Evolutionary conservation across 64 coral and sea anemone genomes (phyloP).

Genomic region (Porites australiensis): DNA sequence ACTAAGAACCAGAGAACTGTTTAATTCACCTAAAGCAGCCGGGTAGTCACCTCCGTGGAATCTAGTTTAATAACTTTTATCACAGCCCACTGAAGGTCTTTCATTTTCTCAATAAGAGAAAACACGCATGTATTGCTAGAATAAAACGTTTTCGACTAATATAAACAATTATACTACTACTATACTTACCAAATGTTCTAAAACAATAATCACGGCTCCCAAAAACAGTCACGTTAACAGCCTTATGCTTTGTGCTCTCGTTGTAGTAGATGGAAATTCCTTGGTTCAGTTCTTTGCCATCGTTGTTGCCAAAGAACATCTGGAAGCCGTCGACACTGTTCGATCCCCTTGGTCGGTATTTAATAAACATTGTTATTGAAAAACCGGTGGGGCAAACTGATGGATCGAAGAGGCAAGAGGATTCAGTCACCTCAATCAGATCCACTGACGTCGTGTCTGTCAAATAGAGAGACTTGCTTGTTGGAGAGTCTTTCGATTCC

Average conservation of each 20-base stretch:
- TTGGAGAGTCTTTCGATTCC: not conserved
- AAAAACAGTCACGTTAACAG: not conserved
- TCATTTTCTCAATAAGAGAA: not conserved
- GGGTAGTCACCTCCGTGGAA: too few species aligned
- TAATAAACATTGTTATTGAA: slow-evolving; percentile 39
- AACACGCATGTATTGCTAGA: too few species aligned
- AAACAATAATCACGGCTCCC: slow-evolving; percentile 12
- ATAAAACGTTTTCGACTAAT: too few species aligned
- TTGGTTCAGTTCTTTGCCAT: not conserved
- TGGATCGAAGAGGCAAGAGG: slow-evolving; percentile 33
- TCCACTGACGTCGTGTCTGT: not conserved
- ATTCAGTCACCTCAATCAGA: not conserved
- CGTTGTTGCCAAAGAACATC: slow-evolving; percentile 15
- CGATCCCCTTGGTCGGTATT: not conserved
- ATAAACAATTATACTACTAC: too few species aligned
- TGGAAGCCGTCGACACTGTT: not conserved
- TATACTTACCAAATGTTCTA: not conserved
- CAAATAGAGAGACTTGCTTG: slow-evolving; percentile 7
- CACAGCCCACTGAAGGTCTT: too few species aligned
- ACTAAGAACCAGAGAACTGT: too few species aligned
- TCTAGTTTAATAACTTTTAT: too few species aligned
- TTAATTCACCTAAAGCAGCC: too few species aligned
- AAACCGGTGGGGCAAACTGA: not conserved
- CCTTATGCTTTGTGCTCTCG: not conserved
- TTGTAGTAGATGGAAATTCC: slow-evolving; percentile 1